Conservation (phyloP, 37 sponge, comb jelly and placozoan species). For the Amphimedon queenslandica region DNA sequence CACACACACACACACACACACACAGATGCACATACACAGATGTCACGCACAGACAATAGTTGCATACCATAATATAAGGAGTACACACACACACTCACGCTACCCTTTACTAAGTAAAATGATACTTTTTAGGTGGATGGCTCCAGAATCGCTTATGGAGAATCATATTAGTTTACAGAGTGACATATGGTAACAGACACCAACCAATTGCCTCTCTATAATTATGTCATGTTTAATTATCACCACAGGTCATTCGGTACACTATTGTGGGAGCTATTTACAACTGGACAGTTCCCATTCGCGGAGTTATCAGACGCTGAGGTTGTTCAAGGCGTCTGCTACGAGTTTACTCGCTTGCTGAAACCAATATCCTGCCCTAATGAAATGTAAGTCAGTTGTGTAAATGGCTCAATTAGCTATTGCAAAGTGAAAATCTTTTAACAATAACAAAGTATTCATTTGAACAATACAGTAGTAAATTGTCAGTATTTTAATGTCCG, state of each 20-base stretch:
- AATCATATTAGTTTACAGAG: conserved; percentile 21
- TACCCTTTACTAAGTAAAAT: not conserved
- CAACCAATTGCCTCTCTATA: not conserved
- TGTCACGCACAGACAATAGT: too few species aligned
- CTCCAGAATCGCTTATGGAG: conserved; percentile 44
- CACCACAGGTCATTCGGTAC: conserved; percentile 64
- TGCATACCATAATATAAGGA: too few species aligned
- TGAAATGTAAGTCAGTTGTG: conserved; percentile 25
- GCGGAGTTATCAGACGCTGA: conserved; percentile 37
- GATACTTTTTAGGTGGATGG: conserved; percentile 55
- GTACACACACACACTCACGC: too few species aligned
- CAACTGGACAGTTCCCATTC: conserved; percentile 52
- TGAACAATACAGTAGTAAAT: not conserved
- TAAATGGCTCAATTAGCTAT: not conserved
- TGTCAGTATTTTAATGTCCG: not conserved
- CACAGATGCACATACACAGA: too few species aligned
- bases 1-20: too few species aligned
- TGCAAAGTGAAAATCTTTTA: not conserved
- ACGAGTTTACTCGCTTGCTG: conserved; percentile 12
- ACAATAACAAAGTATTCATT: not conserved
- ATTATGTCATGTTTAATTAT: not conserved
- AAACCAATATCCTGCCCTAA: conserved; percentile 40
- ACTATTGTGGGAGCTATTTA: conserved; percentile 69
- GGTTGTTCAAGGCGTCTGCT: conserved; percentile 29
- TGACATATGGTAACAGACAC: conserved; percentile 48